Evolutionary conservation across 2,113 vertebrate genomes (phyloP), one percentile per base, ranked within the genome.

Genomic region (Morphnarchus princeps): DNA sequence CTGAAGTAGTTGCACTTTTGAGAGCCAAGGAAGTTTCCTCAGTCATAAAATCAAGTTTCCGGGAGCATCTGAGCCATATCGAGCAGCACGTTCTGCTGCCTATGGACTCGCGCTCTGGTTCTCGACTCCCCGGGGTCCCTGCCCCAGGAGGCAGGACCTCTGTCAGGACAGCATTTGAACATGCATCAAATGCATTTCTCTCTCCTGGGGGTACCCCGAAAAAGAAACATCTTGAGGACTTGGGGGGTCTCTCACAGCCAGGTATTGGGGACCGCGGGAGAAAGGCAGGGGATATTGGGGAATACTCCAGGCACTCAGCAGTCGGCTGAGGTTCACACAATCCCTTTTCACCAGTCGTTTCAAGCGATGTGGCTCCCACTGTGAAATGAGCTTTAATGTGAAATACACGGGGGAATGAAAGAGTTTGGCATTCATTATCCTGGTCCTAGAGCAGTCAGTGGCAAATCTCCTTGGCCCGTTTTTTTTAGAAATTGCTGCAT

Each of bases 201-300:
- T 83, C 12, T 77, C 45, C 11, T 81, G 13, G 32, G 28, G 55
- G 28, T 55, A 82, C 20, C 17, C 42, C 67, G 40, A 61, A 79
- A 38, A 78, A 79, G 38, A 93, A 78, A 71, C 9, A 15, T 9
- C 5, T 63, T 63, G 66, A 67, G 38, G 20, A 19, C 34, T n/a
- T n/a, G 16, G 36, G 11, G 36, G 6, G 14, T 57, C 24, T 92
- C 62, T 86, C 55, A 62, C 43, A 59, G 45, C 16, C 9, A 6
- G 43, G 22, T 62, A 5, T 16, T 61, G 29, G 13, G 19, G 31
- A 32, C 25, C 0, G 0, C 5, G 0, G 13, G 29, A 89, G 36
- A 83, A 65, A 77, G 42, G 9, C 25, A 29, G 42, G 26, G 40
- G 7, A 10, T 67, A 14, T 5, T 22, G n/a, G 25, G 49, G 70